Evolutionary conservation across 2,888 invertebrate genomes (phyloP).

Genomic region (Platycheirus rosarum): DNA sequence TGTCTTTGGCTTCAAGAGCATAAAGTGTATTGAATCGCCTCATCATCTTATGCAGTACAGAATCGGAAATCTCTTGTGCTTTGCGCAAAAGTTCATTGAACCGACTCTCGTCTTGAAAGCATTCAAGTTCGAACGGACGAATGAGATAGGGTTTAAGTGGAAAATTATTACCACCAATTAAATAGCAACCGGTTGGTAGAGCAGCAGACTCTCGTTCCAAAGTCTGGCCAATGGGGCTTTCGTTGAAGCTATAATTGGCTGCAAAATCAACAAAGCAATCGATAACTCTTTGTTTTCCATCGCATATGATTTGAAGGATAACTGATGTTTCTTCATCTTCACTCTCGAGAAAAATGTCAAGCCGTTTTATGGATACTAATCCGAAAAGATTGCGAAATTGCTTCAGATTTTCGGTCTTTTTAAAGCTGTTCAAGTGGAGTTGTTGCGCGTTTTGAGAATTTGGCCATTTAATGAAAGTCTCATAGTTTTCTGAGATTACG

Average conservation of each 20-base stretch:
- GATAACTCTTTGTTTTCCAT: constrained; percentile 79
- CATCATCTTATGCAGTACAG: constrained; percentile 79
- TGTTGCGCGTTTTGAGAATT: constrained; percentile 78
- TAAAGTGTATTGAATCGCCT: constrained; percentile 80
- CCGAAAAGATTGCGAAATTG: constrained; percentile 79
- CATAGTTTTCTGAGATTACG: constrained; percentile 80
- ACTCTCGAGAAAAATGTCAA: constrained; percentile 80
- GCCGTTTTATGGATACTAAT: constrained; percentile 78
- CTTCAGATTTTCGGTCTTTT: constrained; percentile 73
- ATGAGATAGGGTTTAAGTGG: constrained; percentile 80
- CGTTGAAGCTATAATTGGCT: constrained; percentile 78
- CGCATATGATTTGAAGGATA: constrained; percentile 80
- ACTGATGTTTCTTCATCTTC: constrained; percentile 80
- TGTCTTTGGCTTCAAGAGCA: constrained; percentile 80
- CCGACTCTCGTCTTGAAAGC: constrained; percentile 76
- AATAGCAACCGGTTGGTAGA: constrained; percentile 78
- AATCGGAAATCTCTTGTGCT: constrained; percentile 77
- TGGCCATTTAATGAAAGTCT: constrained; percentile 81
- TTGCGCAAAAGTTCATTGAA: constrained; percentile 78
- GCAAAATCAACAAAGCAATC: constrained; percentile 81
- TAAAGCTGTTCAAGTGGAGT: constrained; percentile 76
- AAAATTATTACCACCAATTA: constrained; percentile 79
- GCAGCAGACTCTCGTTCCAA: constrained; percentile 78
- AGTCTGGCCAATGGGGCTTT: constrained; percentile 80
- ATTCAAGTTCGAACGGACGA: constrained; percentile 78